Base-by-base conservation (phyloP, 1,140 invertebrate genomes). In the Drosophila quadrilineata region DNA sequence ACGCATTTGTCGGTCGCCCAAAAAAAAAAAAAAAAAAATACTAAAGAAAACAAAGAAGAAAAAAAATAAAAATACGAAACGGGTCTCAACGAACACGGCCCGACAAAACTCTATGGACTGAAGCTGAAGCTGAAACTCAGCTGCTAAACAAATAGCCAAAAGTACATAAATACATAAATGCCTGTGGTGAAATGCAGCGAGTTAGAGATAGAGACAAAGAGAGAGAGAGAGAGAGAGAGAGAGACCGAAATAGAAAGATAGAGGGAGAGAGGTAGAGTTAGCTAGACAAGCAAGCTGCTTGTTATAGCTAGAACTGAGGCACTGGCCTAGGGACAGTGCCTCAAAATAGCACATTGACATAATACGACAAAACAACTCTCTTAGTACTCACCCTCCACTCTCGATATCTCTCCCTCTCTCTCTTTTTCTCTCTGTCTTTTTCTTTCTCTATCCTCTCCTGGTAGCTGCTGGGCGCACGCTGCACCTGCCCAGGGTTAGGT, bases 121-220 rank as follows among this genome's bases (percentile, higher is more conserved):
- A 36, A 12, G 33, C 8, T 40, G 35, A 40, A 38, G 50, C 29
- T 26, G 48, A 36, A 12, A 21, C 33, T 48, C 52, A 68, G 66
- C 75, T 73, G 74, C 69, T 74, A 74, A 79, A 36, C 75, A 77
- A 79, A 79, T 70, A 75, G 35, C 10, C n/a, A n/a, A n/a, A 24
- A 28, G 49, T 50, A 58, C 54, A 58, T 48, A 58, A 58, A 43
- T 38, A 49, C 33, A 62, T 48, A 59, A 74, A 70, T 69, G 64
- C 38, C 70, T 79, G 65, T 57, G 70, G 62, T 62, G 50, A 69
- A 68, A 79, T 48, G 38, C 29, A 29, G 43, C 26, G 6, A 31
- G 40, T 8, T 46, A 29, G 43, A 6, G 17, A 53, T n/a, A 16
- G 33, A 6, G 38, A 10, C 19, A 59, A 6, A 50, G 12, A 29